These are phyloP conservation scores for Zaprionus ghesquierei DNA, from an alignment of 1,140 invertebrate species.

Conservation along the genomic window DNA sequence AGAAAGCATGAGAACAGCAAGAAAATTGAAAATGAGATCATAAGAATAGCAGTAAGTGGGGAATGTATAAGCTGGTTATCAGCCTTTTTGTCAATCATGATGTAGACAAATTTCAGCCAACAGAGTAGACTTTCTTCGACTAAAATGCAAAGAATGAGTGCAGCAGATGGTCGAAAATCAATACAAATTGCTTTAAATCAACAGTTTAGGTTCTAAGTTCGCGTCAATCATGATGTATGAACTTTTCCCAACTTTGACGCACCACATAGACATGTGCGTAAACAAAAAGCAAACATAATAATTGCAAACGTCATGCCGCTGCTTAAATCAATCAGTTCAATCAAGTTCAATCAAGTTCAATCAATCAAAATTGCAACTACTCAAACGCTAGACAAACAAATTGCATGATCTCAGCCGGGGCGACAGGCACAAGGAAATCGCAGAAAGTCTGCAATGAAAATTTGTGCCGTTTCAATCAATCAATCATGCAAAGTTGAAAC, in stretches of 20 bases:
- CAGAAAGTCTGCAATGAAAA: background rate
- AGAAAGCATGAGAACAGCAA: too few relatives aligned
- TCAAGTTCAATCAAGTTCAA: too few relatives aligned
- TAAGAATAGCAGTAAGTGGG: too few relatives aligned
- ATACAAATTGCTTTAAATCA: background rate
- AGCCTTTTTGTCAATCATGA: background rate
- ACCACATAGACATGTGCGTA: background rate
- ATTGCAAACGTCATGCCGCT: background rate
- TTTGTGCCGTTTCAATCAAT: constrained; percentile 8
- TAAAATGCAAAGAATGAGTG: background rate
- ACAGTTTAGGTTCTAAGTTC: too few relatives aligned
- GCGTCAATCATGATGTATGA: background rate
- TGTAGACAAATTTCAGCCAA: too few relatives aligned
- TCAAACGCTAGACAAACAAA: background rate
- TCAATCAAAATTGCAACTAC: constrained; percentile 1
- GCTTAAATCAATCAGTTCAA: background rate
- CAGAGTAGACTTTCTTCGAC: too few relatives aligned
- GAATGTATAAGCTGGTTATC: too few relatives aligned
- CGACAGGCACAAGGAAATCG: background rate
- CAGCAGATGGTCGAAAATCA: background rate
- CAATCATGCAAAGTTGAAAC: constrained; percentile 35
- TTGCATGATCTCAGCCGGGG: background rate
- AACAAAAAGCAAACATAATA: background rate
- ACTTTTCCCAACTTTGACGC: background rate
- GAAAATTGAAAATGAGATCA: too few relatives aligned